A percentile compares a stretch with the other conserved stretches of the same genome.
These are phyloP conservation scores for Polypterus senegalus DNA, from an alignment of 2,113 vertebrate species.

Conservation along the genomic window DNA sequence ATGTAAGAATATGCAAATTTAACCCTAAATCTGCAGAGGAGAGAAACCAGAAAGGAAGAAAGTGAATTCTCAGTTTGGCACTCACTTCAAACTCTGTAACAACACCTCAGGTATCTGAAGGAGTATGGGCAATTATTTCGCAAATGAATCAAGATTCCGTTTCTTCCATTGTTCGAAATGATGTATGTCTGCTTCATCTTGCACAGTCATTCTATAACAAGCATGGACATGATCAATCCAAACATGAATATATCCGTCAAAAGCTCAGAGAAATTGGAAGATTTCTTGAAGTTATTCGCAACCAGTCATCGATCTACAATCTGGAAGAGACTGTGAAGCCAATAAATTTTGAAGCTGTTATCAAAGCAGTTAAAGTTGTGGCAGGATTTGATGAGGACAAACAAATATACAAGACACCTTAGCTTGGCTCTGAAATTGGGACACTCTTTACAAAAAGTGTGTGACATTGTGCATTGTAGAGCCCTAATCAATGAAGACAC, in stretches of 20 bases:
- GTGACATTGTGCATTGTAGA: conserved; percentile 18
- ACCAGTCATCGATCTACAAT: conserved; percentile 11
- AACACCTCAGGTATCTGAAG: conserved; percentile 13
- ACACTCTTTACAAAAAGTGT: conserved; percentile 12
- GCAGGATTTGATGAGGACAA: background rate
- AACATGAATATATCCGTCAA: conserved; percentile 18
- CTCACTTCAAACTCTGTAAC: background rate
- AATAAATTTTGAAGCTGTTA: conserved; percentile 19
- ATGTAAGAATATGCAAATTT: conserved; percentile 14
- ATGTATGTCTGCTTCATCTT: conserved; percentile 19
- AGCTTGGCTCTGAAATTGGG: background rate
- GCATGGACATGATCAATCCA: conserved; percentile 18
- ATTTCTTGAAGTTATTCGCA: conserved; percentile 9
- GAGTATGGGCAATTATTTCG: conserved; percentile 19
- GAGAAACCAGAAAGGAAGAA: conserved; percentile 2
- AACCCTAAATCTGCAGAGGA: background rate
- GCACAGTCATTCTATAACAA: conserved; percentile 20
- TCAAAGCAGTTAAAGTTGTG: conserved; percentile 17
- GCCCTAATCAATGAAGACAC: conserved; percentile 17
- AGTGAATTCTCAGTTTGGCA: conserved; percentile 11
- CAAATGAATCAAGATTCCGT: conserved; percentile 14
- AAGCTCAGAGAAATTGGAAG: conserved; percentile 16
- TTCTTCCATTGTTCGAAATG: conserved; percentile 13
- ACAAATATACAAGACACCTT: background rate
- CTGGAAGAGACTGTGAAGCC: conserved; percentile 26